Percentiles rank a stretch among this genome's conserved stretches.
phyloP scores from a whole-genome alignment of 2,888 invertebrate species.

The Spicauda simplicius region DNA sequence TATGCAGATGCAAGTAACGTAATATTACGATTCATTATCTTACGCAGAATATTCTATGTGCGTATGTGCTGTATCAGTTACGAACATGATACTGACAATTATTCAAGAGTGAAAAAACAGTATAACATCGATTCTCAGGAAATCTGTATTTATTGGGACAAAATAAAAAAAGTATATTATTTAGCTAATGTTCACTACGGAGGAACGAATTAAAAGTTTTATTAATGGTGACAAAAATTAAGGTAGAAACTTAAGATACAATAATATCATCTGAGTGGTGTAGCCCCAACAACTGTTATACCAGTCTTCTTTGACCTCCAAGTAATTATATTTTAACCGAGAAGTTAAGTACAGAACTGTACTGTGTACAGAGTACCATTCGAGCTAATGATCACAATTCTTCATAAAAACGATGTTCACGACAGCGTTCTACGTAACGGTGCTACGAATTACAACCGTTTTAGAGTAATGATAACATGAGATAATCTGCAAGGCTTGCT shows the following conservation, averaged over 20 bases:
- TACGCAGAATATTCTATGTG: constrained; percentile 13
- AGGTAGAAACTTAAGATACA: too few species aligned
- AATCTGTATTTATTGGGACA: too few species aligned
- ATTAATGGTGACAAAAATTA: too few species aligned
- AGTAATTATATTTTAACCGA: neutral
- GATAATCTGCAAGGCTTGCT: constrained; percentile 32
- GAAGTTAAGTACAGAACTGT: neutral
- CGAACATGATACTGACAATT: constrained; percentile 19
- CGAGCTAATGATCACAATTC: constrained; percentile 33
- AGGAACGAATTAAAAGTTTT: too few species aligned
- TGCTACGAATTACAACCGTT: constrained; percentile 34
- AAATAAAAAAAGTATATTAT: too few species aligned
- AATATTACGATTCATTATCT: constrained; percentile 24
- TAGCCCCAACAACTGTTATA: too few species aligned
- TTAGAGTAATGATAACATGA: constrained; percentile 39
- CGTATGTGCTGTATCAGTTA: constrained; percentile 17
- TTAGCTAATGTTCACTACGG: too few species aligned
- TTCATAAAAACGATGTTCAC: constrained; percentile 38
- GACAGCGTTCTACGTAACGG: constrained; percentile 38
- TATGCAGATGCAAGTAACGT: constrained; percentile 11
- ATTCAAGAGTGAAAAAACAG: neutral
- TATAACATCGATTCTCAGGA: neutral
- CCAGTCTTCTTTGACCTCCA: neutral
- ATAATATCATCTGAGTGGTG: too few species aligned
- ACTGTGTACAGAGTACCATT: constrained; percentile 16